Evolutionary conservation across 2,888 invertebrate genomes (phyloP), one percentile per base, ranked within the genome.

Genomic region (Philonicus albiceps): DNA sequence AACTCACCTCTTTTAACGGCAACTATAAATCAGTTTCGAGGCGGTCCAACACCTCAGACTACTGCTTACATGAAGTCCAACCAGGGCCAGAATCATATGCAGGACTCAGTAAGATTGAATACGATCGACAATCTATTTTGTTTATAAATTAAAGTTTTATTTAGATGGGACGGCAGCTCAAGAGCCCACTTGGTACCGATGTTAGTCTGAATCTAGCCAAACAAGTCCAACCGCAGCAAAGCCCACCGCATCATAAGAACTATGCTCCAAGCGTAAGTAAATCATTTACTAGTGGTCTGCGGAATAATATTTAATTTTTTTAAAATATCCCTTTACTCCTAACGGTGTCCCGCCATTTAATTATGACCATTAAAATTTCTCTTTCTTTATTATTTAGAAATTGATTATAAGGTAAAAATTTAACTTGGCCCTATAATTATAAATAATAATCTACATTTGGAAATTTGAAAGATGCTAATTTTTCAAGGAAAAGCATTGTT

Each of bases 1-100:
- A 94, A 94, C 89, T 93, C 94, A 0, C 94, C 95, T 87, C 93
- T 95, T 87, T 94, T 96, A 89, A 95, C 91, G 89, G 94, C 91
- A 89, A 94, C 92, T 3, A 91, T 92, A 49, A 91, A 91, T 88
- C 92, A 92, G 88, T 92, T 91, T 89, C 92, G 92, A 19, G 91
- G 91, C 75, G 92, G 91, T 49, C 92, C 92, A 49, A 91, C 91
- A 73, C 91, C 91, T 4, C 89, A 89, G 22, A 89, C 89, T 34
- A 89, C 90, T 53, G 90, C 90, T 11, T 92, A 92, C 43, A 91
- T 92, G 89, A 93, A 92, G 90, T 91, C 91, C 55, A 90, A 90
- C 87, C 92, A 92, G 88, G 91, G 90, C 64, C 92, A 92, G 89
- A 91, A 91, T 88, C 92, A 93, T 89, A 90, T 92, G 90, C 93